Conservation (phyloP, 2,113 vertebrate genomes). For the Panthera uncia region DNA sequence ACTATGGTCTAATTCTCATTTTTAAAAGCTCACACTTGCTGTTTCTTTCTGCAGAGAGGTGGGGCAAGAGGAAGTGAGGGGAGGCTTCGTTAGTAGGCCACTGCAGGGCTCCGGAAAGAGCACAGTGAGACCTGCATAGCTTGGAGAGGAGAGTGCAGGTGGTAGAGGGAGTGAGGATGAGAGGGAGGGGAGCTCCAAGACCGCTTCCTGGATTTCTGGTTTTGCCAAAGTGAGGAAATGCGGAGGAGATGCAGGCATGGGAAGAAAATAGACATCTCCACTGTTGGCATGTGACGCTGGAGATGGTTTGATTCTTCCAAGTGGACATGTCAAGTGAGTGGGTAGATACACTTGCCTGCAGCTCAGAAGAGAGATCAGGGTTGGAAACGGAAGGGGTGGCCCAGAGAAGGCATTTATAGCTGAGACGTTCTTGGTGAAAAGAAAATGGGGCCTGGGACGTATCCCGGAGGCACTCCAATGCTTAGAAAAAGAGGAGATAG, state of each 20-base stretch:
- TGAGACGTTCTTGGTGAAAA: not conserved
- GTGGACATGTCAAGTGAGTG: not conserved
- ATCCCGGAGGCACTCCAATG: not conserved
- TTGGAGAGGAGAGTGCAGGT: not conserved
- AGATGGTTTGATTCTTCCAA: not conserved
- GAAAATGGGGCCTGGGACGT: not conserved
- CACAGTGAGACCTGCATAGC: not conserved
- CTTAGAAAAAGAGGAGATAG: not conserved
- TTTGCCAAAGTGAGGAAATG: not conserved
- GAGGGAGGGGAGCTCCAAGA: accelerated
- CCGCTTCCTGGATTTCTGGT: not conserved
- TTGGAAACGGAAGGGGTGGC: not conserved
- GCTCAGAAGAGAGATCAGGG: not conserved
- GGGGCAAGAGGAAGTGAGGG: not conserved
- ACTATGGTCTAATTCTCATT: not conserved
- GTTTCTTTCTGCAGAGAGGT: not conserved
- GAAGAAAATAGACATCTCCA: not conserved
- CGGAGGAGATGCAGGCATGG: not conserved
- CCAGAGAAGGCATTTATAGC: not conserved
- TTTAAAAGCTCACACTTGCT: not conserved
- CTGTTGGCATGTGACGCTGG: not conserved
- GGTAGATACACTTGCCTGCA: not conserved
- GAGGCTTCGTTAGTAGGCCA: not conserved
- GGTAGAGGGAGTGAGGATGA: not conserved
- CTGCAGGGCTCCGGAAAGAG: not conserved